These are phyloP conservation scores for Apostichopus leukothele DNA, from an alignment of 53 echinoderm and acorn worm genomes.

Conservation along the genomic window DNA sequence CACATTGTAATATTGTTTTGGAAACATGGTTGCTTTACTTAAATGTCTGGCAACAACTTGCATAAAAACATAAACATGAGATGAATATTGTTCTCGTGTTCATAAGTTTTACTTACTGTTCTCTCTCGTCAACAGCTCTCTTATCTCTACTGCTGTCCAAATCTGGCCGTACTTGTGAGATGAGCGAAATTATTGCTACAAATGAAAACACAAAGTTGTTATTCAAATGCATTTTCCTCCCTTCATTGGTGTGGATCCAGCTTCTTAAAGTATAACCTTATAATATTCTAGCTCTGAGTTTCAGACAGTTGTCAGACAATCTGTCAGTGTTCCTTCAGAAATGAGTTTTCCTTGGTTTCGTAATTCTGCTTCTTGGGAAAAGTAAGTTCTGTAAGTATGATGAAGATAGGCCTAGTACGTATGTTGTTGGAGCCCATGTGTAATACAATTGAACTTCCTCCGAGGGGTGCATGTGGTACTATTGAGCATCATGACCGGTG, in stretches of 20 bases:
- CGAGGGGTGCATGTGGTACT: conserved; percentile 4
- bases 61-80: too few relatives aligned
- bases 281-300: too few relatives aligned
- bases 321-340: too few relatives aligned
- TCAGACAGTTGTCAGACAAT: too few relatives aligned
- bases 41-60: too few relatives aligned
- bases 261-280: not conserved
- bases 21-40: too few relatives aligned
- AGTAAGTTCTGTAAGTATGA: not conserved
- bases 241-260: not conserved
- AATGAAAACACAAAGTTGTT: not conserved
- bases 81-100: too few relatives aligned
- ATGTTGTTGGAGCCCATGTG: not conserved
- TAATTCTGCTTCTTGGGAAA: too few relatives aligned
- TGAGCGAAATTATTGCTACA: not conserved
- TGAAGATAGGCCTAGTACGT: not conserved
- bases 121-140: conserved; percentile 36
- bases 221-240: not conserved
- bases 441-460: conserved; percentile 1
- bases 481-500: not conserved
- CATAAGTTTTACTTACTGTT: conserved; percentile 58
- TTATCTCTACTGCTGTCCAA: conserved; percentile 30
- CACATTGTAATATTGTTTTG: too few relatives aligned
- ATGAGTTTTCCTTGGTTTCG: too few relatives aligned
- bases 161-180: conserved; percentile 21